A percentile compares a stretch with the other conserved stretches of the same genome.
Evolutionary conservation across 2,113 vertebrate genomes (phyloP).

Genomic region (Pleuronectes platessa): DNA sequence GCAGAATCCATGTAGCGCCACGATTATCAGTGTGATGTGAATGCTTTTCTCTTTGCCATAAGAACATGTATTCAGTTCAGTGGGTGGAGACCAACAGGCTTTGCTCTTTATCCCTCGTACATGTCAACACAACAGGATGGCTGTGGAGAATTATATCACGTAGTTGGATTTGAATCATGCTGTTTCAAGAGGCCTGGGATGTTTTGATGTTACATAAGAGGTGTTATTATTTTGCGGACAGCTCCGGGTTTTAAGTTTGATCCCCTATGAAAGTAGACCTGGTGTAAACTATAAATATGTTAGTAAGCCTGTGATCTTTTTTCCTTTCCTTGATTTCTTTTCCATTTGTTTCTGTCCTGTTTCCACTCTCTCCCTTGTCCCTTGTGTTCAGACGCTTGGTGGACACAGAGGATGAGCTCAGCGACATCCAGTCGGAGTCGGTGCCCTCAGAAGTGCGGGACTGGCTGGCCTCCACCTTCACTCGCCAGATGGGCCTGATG

Average conservation of each 20-base stretch:
- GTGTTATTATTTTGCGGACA: constrained; percentile 50
- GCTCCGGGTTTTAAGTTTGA: constrained; percentile 33
- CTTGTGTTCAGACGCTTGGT: constrained; percentile 86
- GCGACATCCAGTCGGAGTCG: constrained; percentile 95
- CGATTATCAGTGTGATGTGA: constrained; percentile 46
- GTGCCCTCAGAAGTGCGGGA: constrained; percentile 98
- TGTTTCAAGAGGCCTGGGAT: constrained; percentile 42
- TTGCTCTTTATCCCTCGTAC: constrained; percentile 63
- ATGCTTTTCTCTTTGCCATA: constrained; percentile 42
- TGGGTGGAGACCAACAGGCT: constrained; percentile 40
- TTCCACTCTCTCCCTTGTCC: background rate
- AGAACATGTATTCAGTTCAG: constrained; percentile 50
- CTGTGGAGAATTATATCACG: constrained; percentile 53
- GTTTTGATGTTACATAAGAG: constrained; percentile 58
- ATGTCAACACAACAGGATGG: constrained; percentile 55
- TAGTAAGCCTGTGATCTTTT: constrained; percentile 28
- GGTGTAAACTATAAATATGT: constrained; percentile 33
- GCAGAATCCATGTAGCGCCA: constrained; percentile 36
- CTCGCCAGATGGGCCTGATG: constrained; percentile 98
- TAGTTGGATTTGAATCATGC: constrained; percentile 60
- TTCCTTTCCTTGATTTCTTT: background rate
- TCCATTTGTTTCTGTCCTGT: background rate
- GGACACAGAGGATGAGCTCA: constrained; percentile 98
- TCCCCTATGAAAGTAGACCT: constrained; percentile 41
- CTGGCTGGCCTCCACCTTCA: constrained; percentile 98